Evolutionary conservation across 2,888 invertebrate species (phyloP).

Genomic region (Agrotis clavis): DNA sequence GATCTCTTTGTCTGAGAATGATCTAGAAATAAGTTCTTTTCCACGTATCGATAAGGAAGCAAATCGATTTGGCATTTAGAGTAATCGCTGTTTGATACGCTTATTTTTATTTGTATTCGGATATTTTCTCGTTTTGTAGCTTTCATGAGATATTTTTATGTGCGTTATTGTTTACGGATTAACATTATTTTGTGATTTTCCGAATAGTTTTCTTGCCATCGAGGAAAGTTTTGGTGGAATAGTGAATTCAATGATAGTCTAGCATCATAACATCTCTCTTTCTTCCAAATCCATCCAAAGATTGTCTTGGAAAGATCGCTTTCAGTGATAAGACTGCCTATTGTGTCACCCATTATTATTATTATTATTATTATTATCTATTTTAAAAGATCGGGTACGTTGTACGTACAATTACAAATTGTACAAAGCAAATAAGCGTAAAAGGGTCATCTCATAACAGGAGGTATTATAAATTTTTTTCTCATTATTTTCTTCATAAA

Average conservation of each 20-base stretch:
- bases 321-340: too few species aligned
- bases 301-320: too few species aligned
- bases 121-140: slow-evolving; percentile 5
- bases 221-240: background rate
- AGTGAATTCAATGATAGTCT: too few species aligned
- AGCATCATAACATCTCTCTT: too few species aligned
- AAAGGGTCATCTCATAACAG: too few species aligned
- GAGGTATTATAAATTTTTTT: background rate
- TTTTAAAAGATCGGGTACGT: too few species aligned
- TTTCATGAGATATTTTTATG: background rate
- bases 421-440: too few species aligned
- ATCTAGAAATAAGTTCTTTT: slow-evolving; percentile 56
- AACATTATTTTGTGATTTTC: background rate
- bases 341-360: too few species aligned
- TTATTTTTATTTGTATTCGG: slow-evolving; percentile 12
- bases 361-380: too few species aligned
- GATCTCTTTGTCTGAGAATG: slow-evolving; percentile 55
- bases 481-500: background rate
- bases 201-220: background rate
- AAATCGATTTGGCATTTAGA: slow-evolving; percentile 59
- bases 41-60: slow-evolving; percentile 50
- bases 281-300: too few species aligned
- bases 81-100: slow-evolving; percentile 50
- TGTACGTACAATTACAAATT: too few species aligned
- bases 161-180: slow-evolving; percentile 1